A percentile compares a stretch with the other conserved stretches of the same genome.
Evolutionary conservation across 2,888 invertebrate genomes (phyloP).

Genomic region (Lepidochitona cinerea): DNA sequence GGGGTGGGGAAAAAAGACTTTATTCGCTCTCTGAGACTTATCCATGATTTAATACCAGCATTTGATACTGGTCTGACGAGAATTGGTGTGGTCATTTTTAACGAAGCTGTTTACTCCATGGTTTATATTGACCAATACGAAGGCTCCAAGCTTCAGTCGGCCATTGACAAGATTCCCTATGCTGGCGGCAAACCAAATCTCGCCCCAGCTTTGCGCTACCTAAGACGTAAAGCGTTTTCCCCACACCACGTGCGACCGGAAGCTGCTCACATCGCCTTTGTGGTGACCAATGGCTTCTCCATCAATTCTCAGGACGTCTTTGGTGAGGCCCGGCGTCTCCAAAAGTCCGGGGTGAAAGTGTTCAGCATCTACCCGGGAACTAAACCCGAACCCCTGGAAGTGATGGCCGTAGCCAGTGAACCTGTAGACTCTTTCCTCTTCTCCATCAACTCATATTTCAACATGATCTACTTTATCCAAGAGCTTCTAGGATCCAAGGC

Average conservation of each 20-base stretch:
- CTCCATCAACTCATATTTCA: not conserved
- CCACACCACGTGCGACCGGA: constrained; percentile 26
- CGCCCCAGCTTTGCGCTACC: constrained; percentile 38
- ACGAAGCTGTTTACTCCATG: constrained; percentile 32
- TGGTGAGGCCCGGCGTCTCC: constrained; percentile 41
- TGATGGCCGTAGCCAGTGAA: constrained; percentile 19
- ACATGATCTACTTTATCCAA: not conserved
- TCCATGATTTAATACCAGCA: constrained; percentile 41
- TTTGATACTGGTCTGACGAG: constrained; percentile 34
- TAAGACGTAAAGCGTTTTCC: constrained; percentile 38
- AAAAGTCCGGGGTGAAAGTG: constrained; percentile 53
- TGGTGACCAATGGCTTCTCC: constrained; percentile 62
- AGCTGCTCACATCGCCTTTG: constrained; percentile 52
- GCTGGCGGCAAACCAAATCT: constrained; percentile 44
- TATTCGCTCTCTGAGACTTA: constrained; percentile 41
- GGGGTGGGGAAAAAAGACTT: constrained; percentile 14
- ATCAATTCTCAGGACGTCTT: constrained; percentile 40
- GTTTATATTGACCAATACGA: constrained; percentile 33
- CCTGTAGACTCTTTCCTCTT: not conserved
- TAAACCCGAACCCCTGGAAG: constrained; percentile 48
- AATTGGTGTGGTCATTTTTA: constrained; percentile 47
- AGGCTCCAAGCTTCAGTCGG: constrained; percentile 27
- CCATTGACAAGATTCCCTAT: constrained; percentile 11
- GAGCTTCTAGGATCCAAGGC: not conserved
- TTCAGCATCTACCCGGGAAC: constrained; percentile 64